phyloP scores from a whole-genome alignment of 2,113 vertebrate species.

The Turnix velox region DNA sequence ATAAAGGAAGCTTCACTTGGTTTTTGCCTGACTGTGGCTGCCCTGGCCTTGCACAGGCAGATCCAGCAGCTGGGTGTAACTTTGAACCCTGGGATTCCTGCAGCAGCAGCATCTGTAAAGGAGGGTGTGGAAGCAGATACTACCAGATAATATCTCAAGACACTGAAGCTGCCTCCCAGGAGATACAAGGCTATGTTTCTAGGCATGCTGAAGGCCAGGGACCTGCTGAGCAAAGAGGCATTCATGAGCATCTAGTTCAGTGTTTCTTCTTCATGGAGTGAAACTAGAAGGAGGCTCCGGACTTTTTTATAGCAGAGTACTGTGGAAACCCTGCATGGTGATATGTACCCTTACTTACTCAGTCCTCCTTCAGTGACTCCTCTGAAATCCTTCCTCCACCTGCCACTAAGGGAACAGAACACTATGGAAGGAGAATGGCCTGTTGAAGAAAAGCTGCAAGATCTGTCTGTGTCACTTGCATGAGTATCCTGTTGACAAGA shows the following conservation, averaged over 20 bases:
- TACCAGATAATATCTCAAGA: neutral
- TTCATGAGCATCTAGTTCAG: neutral
- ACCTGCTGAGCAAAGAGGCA: neutral
- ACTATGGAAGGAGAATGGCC: neutral
- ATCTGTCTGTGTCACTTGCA: neutral
- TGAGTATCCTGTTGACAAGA: neutral
- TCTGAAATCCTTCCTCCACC: neutral
- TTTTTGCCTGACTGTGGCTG: constrained; percentile 21
- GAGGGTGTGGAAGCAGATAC: constrained; percentile 9
- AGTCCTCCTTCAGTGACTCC: neutral
- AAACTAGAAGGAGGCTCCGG: neutral
- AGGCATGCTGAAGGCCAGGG: neutral
- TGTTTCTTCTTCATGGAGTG: neutral
- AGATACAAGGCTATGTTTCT: neutral
- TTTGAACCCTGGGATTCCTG: constrained; percentile 2
- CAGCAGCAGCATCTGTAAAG: constrained; percentile 5
- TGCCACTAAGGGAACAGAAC: neutral
- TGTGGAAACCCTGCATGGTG: neutral
- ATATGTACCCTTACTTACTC: neutral
- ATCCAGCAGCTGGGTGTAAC: constrained; percentile 42
- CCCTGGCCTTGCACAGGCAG: neutral
- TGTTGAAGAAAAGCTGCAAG: neutral
- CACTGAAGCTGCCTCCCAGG: neutral
- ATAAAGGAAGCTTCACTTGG: neutral
- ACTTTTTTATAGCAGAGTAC: neutral